Evolutionary conservation across 2,888 invertebrate species (phyloP).

Genomic region (Cryptus viduatorius): DNA sequence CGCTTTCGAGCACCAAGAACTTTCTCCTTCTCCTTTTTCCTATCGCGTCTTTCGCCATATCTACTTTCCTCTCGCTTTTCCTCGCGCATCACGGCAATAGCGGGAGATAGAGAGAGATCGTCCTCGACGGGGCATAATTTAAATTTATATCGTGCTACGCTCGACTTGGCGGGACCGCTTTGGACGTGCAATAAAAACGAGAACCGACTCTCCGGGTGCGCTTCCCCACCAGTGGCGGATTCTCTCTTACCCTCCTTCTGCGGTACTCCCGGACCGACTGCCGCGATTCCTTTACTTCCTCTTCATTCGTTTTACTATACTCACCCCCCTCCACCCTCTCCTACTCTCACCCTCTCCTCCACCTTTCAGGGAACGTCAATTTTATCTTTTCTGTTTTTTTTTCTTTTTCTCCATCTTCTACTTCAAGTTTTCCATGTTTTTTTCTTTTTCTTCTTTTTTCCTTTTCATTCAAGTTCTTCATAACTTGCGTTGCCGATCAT

Average conservation of each 20-base stretch:
- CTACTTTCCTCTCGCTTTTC: slow-evolving; percentile 29
- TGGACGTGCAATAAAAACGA: slow-evolving; percentile 70
- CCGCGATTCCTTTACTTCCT: slow-evolving; percentile 45
- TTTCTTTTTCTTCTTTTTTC: neutral
- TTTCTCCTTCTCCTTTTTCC: slow-evolving; percentile 31
- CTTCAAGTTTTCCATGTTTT: neutral
- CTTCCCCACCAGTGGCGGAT: slow-evolving; percentile 20
- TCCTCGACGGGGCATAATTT: slow-evolving; percentile 70
- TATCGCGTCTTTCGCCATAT: slow-evolving; percentile 23
- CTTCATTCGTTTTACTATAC: slow-evolving; percentile 49
- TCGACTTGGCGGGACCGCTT: slow-evolving; percentile 68
- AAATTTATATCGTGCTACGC: slow-evolving; percentile 72
- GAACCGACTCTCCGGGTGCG: slow-evolving; percentile 54
- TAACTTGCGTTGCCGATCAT: slow-evolving; percentile 30
- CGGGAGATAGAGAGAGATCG: slow-evolving; percentile 19
- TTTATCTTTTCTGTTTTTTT: slow-evolving; percentile 3
- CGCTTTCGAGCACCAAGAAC: slow-evolving; percentile 1
- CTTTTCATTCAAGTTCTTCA: slow-evolving; percentile 36
- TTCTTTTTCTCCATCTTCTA: neutral
- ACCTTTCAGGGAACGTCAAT: neutral
- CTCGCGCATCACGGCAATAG: slow-evolving; percentile 32
- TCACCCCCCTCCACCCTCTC: slow-evolving; percentile 1
- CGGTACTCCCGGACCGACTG: slow-evolving; percentile 48
- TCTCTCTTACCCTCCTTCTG: slow-evolving; percentile 42
- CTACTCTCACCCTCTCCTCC: neutral